phyloP scores from a whole-genome alignment of 2,113 vertebrate genomes.

The Plotosus lineatus region DNA sequence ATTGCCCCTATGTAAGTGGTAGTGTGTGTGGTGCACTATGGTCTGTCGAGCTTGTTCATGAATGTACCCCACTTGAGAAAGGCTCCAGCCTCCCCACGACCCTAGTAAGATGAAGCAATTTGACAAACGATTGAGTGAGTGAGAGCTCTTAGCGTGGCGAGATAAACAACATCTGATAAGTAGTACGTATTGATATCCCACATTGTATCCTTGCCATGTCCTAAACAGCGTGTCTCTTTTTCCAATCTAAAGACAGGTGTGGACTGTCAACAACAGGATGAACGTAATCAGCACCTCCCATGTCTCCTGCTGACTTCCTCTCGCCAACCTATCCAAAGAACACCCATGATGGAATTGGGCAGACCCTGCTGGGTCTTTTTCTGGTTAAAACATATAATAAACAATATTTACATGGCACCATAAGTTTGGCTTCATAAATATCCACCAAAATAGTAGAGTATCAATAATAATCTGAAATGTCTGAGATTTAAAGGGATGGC shows the following conservation, averaged over 20 bases:
- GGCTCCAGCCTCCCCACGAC: too few species aligned
- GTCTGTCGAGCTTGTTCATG: too few species aligned
- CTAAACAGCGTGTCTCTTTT: conserved; percentile 15
- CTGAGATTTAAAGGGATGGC: background rate
- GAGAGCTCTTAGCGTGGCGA: background rate
- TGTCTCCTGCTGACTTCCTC: conserved; percentile 66
- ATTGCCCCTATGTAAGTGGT: too few species aligned
- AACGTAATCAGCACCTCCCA: conserved; percentile 68
- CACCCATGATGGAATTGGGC: conserved; percentile 4
- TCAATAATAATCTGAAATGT: conserved; percentile 36
- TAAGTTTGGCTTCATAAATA: conserved; percentile 28
- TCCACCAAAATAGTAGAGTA: conserved; percentile 36
- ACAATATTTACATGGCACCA: conserved; percentile 52
- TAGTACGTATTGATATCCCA: background rate
- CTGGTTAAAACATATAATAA: conserved; percentile 23
- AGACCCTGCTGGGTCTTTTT: conserved; percentile 27
- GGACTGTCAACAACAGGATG: conserved; percentile 72
- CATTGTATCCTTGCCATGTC: conserved; percentile 15
- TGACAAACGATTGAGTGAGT: too few species aligned
- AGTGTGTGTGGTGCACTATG: too few species aligned
- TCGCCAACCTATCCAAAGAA: conserved; percentile 58
- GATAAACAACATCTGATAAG: background rate
- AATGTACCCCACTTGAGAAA: too few species aligned
- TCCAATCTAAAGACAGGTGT: conserved; percentile 69
- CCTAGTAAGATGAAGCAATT: too few species aligned